Conservation (phyloP, 2,888 invertebrate genomes). For the Drosophila borealis region DNA sequence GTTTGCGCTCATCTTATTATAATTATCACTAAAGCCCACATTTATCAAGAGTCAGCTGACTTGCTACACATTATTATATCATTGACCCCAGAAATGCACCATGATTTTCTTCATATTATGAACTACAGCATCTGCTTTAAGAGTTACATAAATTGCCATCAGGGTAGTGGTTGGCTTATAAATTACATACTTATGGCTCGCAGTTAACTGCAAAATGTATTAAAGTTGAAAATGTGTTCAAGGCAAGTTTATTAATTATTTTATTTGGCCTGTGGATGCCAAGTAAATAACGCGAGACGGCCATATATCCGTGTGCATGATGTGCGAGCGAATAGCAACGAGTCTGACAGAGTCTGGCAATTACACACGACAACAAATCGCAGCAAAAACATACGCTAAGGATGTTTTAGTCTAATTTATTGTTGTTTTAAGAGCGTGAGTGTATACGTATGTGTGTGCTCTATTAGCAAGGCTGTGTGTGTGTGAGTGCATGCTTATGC, state of each 20-base stretch:
- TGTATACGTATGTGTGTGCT: constrained; percentile 4
- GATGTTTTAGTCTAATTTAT: constrained; percentile 59
- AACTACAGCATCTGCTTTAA: constrained; percentile 32
- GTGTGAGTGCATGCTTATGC: constrained; percentile 11
- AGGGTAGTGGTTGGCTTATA: constrained; percentile 11
- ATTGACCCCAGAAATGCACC: constrained; percentile 13
- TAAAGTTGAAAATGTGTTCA: constrained; percentile 65
- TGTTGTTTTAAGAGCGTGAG: constrained; percentile 45
- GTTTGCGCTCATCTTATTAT: not conserved
- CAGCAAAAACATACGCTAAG: constrained; percentile 27
- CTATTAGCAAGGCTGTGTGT: constrained; percentile 9
- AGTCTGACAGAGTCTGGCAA: constrained; percentile 18
- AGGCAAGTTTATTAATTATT: constrained; percentile 70
- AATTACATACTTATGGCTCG: constrained; percentile 50
- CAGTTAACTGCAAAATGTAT: constrained; percentile 55
- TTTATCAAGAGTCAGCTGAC: constrained; percentile 14
- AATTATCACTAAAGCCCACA: constrained; percentile 15
- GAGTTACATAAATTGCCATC: constrained; percentile 23
- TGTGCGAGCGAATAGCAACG: not conserved
- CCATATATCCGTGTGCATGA: not conserved
- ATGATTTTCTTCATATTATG: constrained; percentile 17
- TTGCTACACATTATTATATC: constrained; percentile 17
- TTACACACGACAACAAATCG: constrained; percentile 44
- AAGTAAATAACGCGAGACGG: not conserved
- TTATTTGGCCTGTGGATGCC: constrained; percentile 47